Base-by-base conservation (phyloP, 2,113 vertebrate species). In the Eleginops maclovinus region DNA sequence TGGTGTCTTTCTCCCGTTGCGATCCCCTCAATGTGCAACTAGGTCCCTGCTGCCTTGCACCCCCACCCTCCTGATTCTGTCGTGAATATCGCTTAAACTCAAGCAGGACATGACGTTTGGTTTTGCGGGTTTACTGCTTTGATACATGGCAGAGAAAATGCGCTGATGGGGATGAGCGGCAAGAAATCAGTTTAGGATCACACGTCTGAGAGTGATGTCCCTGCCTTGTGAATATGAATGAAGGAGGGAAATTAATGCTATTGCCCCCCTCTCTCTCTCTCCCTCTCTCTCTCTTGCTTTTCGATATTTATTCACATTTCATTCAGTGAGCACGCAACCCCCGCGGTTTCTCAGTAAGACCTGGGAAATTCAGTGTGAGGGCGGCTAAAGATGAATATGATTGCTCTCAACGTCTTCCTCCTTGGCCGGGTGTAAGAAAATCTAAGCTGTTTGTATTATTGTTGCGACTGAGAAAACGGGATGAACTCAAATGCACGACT, bases 161-260 rank as follows among this genome's bases (percentile, higher is more conserved):
- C 74, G 61, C 88, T 93, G 92, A 91, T 93, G 89, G 88, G 87
- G 79, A 79, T 58, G 89, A 86, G 84, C 31, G 71, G 70, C 70
- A 75, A 84, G 87, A 84, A 90, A 93, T 94, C 83, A 86, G 89
- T 92, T 93, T 80, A 80, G 84, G 84, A 93, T 93, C 91, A 86
- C 77, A 85, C 76, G 3, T 81, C 79, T 70, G 69, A 84, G 87
- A 92, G 91, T 54, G 70, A 93, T 90, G 77, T 90, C 75, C 75
- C 81, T 59, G 16, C 66, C n/a, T 19, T 24, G 75, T 91, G 91
- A 93, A 93, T 93, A 84, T 88, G 90, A 93, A 93, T 92, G 89
- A 88, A 85, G 86, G 50, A 44, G 78, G 68, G 74, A 90, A 92
- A 91, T 92, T 82, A 91, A 92, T 85, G 77, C 63, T 51, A 40